phyloP scores from a whole-genome alignment of 2,888 invertebrate species.

The Chrysodeixis includens region DNA sequence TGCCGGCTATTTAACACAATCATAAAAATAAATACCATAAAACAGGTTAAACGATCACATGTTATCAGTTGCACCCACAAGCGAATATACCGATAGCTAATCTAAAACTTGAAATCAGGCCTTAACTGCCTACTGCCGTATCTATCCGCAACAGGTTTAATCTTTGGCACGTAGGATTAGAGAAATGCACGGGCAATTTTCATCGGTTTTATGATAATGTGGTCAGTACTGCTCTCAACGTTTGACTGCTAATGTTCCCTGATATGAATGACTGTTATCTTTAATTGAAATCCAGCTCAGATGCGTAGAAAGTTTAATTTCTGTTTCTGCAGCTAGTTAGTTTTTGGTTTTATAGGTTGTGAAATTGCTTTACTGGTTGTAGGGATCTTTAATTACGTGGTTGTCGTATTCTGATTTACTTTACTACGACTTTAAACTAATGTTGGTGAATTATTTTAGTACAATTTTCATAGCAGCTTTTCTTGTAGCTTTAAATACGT shows the following conservation, averaged over 20 bases:
- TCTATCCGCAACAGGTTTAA: constrained; percentile 54
- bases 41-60: constrained; percentile 9
- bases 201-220: constrained; percentile 80
- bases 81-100: constrained; percentile 29
- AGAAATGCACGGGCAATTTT: constrained; percentile 78
- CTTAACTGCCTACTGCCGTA: constrained; percentile 28
- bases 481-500: too few species aligned
- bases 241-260: constrained; percentile 69
- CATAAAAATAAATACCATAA: neutral
- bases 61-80: constrained; percentile 21
- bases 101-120: constrained; percentile 30
- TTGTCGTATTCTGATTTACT: neutral
- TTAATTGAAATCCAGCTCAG: constrained; percentile 67
- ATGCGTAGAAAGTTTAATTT: constrained; percentile 53
- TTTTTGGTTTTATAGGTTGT: constrained; percentile 24
- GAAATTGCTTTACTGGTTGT: neutral
- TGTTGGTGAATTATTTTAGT: neutral
- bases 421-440: neutral
- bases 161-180: constrained; percentile 75
- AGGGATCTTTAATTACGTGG: neutral
- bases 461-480: too few species aligned
- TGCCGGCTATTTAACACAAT: too few species aligned
- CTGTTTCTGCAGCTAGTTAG: constrained; percentile 24
- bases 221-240: constrained; percentile 77
- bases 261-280: constrained; percentile 69